These are phyloP conservation scores for Aspidiotus rigidus DNA, from an alignment of 2,888 invertebrate genomes.

Conservation along the genomic window DNA sequence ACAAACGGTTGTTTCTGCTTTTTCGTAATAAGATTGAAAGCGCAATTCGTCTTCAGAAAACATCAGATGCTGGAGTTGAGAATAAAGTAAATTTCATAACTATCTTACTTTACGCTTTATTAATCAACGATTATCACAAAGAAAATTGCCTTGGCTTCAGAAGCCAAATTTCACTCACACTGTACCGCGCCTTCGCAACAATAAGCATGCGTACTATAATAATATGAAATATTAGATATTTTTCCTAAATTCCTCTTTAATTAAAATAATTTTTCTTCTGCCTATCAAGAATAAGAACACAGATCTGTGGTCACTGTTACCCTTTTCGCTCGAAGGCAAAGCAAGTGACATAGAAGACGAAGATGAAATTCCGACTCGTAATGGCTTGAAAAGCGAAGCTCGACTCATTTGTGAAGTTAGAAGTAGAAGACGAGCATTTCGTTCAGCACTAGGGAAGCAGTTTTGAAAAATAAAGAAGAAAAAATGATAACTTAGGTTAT, in stretches of 20 bases:
- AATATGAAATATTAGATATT: background rate
- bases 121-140: slow-evolving; percentile 4
- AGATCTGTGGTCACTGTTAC: slow-evolving; percentile 18
- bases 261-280: background rate
- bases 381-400: slow-evolving; percentile 69
- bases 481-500: background rate
- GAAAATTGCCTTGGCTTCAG: background rate
- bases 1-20: slow-evolving; percentile 36
- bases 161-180: background rate
- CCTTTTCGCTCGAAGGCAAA: slow-evolving; percentile 28
- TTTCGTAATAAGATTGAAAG: slow-evolving; percentile 35
- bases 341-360: slow-evolving; percentile 44
- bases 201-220: too few relatives aligned
- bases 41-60: background rate
- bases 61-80: too few relatives aligned
- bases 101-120: background rate
- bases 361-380: slow-evolving; percentile 72
- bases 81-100: too few relatives aligned
- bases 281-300: background rate
- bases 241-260: background rate
- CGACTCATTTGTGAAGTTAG: slow-evolving; percentile 75
- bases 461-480: slow-evolving; percentile 3
- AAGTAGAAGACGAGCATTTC: slow-evolving; percentile 62
- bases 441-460: slow-evolving; percentile 16
- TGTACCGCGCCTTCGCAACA: background rate